Percentiles rank a stretch among this genome's conserved stretches.
These are phyloP conservation scores for Anoncus sp. DNA, from an alignment of 2,888 invertebrate genomes.

Conservation along the genomic window DNA sequence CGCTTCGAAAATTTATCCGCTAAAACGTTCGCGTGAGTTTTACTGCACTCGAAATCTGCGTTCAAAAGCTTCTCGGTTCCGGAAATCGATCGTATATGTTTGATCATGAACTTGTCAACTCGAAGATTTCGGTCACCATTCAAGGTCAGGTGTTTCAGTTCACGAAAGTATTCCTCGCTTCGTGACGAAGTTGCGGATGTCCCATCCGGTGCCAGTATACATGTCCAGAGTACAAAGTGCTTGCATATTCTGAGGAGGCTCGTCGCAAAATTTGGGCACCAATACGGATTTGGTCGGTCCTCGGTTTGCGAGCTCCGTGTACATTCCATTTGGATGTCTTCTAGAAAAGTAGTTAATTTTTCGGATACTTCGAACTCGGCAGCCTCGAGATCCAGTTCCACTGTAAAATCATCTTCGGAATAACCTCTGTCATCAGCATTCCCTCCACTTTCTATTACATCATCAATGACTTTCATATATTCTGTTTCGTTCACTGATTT, in stretches of 20 bases:
- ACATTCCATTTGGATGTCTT: slow-evolving; percentile 8
- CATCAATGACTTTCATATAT: not conserved
- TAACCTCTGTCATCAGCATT: not conserved
- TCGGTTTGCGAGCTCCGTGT: slow-evolving; percentile 1
- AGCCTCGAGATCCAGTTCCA: not conserved
- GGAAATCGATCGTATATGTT: slow-evolving; percentile 39
- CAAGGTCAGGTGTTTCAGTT: slow-evolving; percentile 28
- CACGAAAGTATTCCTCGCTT: slow-evolving; percentile 50
- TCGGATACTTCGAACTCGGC: slow-evolving; percentile 9
- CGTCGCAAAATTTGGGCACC: slow-evolving; percentile 30
- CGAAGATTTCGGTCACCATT: slow-evolving; percentile 17
- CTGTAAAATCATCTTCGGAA: not conserved
- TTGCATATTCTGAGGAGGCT: slow-evolving; percentile 35
- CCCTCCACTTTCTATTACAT: not conserved
- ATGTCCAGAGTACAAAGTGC: slow-evolving; percentile 35
- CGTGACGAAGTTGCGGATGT: slow-evolving; percentile 32
- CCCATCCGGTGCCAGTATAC: slow-evolving; percentile 4
- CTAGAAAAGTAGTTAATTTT: slow-evolving; percentile 2
- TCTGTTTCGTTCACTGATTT: not conserved
- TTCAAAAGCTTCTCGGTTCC: slow-evolving; percentile 25
- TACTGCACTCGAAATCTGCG: not conserved
- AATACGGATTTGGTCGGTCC: slow-evolving; percentile 37
- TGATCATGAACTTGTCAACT: slow-evolving; percentile 32
- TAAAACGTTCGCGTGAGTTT: not conserved
- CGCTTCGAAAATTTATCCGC: not conserved